Percentiles rank a stretch among this genome's conserved stretches.
Conservation (phyloP, 1,140 invertebrate species). For the Delia radicum region DNA sequence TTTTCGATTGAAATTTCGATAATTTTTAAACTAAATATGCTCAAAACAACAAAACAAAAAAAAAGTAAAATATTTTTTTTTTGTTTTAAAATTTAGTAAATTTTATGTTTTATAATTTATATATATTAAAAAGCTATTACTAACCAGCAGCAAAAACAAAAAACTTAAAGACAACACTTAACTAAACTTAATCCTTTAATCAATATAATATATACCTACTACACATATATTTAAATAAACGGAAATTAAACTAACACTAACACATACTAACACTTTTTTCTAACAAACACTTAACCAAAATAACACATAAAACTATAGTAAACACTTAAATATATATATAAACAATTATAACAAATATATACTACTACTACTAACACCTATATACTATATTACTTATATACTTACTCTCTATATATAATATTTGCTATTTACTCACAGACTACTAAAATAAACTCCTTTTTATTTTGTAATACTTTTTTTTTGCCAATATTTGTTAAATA, state of each 20-base stretch:
- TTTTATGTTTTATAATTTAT: neutral
- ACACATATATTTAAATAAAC: too few relatives aligned
- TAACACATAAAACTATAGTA: too few relatives aligned
- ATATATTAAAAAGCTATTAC: neutral
- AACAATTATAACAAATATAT: neutral
- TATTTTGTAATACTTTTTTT: neutral
- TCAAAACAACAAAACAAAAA: constrained; percentile 1
- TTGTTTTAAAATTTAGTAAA: neutral
- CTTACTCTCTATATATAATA: neutral
- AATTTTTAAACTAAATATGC: constrained; percentile 24
- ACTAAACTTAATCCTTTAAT: neutral
- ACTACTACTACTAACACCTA: neutral
- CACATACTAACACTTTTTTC: too few relatives aligned
- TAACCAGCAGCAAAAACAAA: neutral
- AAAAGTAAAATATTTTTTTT: neutral
- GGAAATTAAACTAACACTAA: too few relatives aligned
- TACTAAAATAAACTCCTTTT: neutral
- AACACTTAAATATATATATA: neutral
- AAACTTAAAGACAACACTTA: neutral
- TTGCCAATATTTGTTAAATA: neutral
- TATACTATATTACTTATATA: neutral
- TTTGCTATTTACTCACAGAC: neutral
- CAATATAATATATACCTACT: neutral
- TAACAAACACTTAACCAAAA: too few relatives aligned
- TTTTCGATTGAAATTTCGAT: constrained; percentile 31